These are phyloP conservation scores for Lota lota DNA, from an alignment of 2,113 vertebrate genomes.

Conservation along the genomic window DNA sequence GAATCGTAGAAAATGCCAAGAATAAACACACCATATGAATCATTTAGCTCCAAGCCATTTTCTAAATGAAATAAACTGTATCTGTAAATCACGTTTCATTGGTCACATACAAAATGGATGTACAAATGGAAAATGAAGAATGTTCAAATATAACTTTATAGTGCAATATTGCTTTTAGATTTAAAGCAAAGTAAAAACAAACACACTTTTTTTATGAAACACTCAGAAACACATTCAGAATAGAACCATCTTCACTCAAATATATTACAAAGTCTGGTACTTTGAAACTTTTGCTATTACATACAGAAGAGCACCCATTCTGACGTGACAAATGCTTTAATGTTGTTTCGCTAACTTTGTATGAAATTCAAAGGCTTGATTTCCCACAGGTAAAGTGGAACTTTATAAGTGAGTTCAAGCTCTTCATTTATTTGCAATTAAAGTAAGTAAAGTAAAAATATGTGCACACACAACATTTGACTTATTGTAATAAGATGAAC, in stretches of 20 bases:
- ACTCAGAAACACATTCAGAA: not conserved
- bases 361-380: no score
- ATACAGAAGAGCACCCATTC: not conserved
- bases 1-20: constrained; percentile 21
- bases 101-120: constrained; percentile 28
- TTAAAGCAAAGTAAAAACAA: not conserved
- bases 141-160: constrained; percentile 16
- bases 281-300: not conserved
- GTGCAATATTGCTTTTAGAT: constrained; percentile 7
- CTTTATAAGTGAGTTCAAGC: no score
- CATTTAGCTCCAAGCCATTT: constrained; percentile 18
- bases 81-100: constrained; percentile 16
- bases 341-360: no score
- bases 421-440: no score
- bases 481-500: no score
- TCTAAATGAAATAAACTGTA: constrained; percentile 17
- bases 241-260: not conserved
- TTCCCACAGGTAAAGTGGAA: no score
- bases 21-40: constrained; percentile 18
- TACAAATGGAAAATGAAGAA: constrained; percentile 20
- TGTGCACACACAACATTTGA: no score
- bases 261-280: not conserved
- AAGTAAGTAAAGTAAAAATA: no score
- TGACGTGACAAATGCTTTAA: no score
- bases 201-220: constrained; percentile 2